Conservation (phyloP, 2,113 vertebrate species). For the Falco punctatus region DNA sequence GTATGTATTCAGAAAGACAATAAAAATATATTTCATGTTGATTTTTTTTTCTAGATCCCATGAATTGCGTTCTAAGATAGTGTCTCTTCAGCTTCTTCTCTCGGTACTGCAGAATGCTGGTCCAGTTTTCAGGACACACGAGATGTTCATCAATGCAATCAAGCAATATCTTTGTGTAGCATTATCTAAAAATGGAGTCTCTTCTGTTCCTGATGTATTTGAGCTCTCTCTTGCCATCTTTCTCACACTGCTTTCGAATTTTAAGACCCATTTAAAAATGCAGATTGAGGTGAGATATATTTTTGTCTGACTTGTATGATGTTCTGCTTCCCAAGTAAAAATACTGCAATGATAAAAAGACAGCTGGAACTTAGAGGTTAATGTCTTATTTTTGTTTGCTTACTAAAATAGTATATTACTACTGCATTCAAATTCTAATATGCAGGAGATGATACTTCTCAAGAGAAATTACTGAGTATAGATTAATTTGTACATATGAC, state of each 20-base stretch:
- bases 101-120: slow-evolving; percentile 95
- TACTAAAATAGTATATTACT: not conserved
- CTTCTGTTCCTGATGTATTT: slow-evolving; percentile 96
- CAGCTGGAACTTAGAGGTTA: not conserved
- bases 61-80: slow-evolving; percentile 93
- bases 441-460: not conserved
- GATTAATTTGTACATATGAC: not conserved
- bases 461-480: not conserved
- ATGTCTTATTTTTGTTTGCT: not conserved
- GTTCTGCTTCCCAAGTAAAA: not conserved
- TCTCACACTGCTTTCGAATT: slow-evolving; percentile 94
- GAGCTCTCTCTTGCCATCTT: slow-evolving; percentile 98
- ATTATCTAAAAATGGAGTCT: slow-evolving; percentile 95
- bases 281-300: slow-evolving; percentile 90
- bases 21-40: not conserved
- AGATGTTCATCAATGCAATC: slow-evolving; percentile 98
- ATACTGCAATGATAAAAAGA: not conserved
- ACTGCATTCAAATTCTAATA: not conserved
- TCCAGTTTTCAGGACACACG: slow-evolving; percentile 92
- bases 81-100: slow-evolving; percentile 94
- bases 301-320: not conserved
- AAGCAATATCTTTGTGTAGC: slow-evolving; percentile 98
- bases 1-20: not conserved
- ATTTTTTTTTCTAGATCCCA: slow-evolving; percentile 83
- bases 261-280: slow-evolving; percentile 98